Evolutionary conservation across 1,140 invertebrate species (phyloP).

Genomic region (Oryctes rhinoceros): DNA sequence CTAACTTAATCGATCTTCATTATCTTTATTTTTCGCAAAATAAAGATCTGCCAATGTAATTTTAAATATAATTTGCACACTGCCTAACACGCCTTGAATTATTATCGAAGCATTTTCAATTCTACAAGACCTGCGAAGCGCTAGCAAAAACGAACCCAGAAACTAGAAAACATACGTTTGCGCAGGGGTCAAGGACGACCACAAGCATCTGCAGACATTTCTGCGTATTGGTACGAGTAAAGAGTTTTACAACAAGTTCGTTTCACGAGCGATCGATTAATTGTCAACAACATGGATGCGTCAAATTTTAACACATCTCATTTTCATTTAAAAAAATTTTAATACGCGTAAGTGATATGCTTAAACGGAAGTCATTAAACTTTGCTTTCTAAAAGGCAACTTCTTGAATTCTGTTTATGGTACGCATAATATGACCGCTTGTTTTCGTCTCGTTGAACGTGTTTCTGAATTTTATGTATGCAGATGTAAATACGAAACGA

Average conservation of each 20-base stretch:
- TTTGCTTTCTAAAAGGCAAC: constrained; percentile 21
- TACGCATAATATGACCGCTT: background rate
- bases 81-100: no score
- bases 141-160: background rate
- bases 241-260: background rate
- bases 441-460: background rate
- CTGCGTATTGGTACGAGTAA: background rate
- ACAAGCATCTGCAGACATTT: background rate
- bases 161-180: background rate
- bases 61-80: no score
- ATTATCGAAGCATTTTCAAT: no score
- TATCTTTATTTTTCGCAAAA: no score
- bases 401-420: constrained; percentile 7
- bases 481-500: background rate
- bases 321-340: background rate
- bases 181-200: background rate
- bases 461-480: background rate
- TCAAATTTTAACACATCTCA: background rate
- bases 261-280: no score
- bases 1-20: no score
- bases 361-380: constrained; percentile 20
- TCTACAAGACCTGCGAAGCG: no score
- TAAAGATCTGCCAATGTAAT: no score
- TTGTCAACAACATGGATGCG: background rate
- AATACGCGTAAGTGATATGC: background rate